Evolutionary conservation across 2,113 vertebrate species (phyloP), one percentile per base, ranked within the genome.

Genomic region (Tringa solitaria): DNA sequence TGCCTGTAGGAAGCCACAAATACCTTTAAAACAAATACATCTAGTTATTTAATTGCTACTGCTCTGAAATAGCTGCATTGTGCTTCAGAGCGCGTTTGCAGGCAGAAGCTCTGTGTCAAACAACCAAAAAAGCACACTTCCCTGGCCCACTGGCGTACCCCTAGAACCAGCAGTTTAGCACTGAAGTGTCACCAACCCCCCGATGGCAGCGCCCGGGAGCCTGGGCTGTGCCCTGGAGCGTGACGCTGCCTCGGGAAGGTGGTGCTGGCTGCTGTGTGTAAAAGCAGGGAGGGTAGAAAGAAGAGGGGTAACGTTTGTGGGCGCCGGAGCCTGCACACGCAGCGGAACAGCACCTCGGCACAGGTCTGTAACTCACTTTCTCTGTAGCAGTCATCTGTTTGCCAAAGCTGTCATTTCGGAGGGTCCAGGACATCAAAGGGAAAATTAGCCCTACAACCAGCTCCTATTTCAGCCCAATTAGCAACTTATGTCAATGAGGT

Each of bases 171-270:
- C 12, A 6, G 28, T 73, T 80, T 30, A 35, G 16, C 60, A 32
- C 1, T 10, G 24, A 86, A 76, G 50, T 12, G n/a, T 16, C 35
- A 32, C 60, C 63, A 53, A 37, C 75, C 4, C 17, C 60, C 7
- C 24, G 26, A 0, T 7, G 19, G 3, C 9, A 18, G 24, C 23
- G 18, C 45, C 45, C 45, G 4, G 45, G 23, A n/a, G 16, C 43
- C 37, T 8, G 46, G 4, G 0, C 10, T 20, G 48, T 46, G 37
- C 72, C 43, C 2, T 0, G 12, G 5, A 14, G 10, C 3, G 13
- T 7, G 27, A 33, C 3, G 20, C 30, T 82, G 57, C 30, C 2
- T 14, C 59, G 48, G n/a, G 51, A 41, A 23, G 41, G 20, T 14
- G 11, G 41, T 18, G 9, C 43, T 46, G 27, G 32, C 74, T 33